These are phyloP conservation scores for Drosophila littoralis DNA, from an alignment of 1,140 invertebrate species.

Conservation along the genomic window DNA sequence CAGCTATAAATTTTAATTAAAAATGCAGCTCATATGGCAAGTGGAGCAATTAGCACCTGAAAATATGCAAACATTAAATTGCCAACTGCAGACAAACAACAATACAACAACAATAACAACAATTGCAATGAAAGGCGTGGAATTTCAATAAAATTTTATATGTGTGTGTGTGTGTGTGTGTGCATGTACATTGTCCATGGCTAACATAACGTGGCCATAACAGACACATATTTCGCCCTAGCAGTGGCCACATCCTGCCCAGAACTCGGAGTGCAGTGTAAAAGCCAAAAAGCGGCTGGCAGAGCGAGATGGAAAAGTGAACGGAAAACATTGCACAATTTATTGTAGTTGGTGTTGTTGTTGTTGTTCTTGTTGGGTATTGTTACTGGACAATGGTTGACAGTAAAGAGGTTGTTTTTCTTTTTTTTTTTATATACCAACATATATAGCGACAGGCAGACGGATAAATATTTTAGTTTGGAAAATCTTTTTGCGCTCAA, in stretches of 20 bases:
- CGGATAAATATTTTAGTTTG: conserved; percentile 74
- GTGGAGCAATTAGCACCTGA: conserved; percentile 84
- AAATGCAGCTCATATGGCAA: conserved; percentile 84
- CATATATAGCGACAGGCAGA: conserved; percentile 44
- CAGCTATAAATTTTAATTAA: conserved; percentile 82
- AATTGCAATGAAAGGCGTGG: conserved; percentile 47
- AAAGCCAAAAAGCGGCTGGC: not conserved
- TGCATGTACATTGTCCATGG: conserved; percentile 33
- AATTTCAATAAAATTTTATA: conserved; percentile 62
- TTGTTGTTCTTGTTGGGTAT: conserved; percentile 58
- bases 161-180: conserved; percentile 15
- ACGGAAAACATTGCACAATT: conserved; percentile 78
- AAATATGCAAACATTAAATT: conserved; percentile 84
- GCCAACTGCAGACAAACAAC: conserved; percentile 54
- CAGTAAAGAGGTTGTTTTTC: conserved; percentile 1
- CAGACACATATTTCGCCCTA: conserved; percentile 83
- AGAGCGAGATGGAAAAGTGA: conserved; percentile 55
- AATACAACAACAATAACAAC: conserved; percentile 46
- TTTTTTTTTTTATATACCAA: not conserved
- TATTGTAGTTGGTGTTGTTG: conserved; percentile 60
- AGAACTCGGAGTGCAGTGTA: conserved; percentile 17
- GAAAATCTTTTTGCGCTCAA: conserved; percentile 76
- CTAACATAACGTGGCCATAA: conserved; percentile 79
- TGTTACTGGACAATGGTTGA: conserved; percentile 51
- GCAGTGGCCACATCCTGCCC: conserved; percentile 71